These are phyloP conservation scores for Keiferia lycopersicella DNA, from an alignment of 2,888 invertebrate species.

Conservation along the genomic window DNA sequence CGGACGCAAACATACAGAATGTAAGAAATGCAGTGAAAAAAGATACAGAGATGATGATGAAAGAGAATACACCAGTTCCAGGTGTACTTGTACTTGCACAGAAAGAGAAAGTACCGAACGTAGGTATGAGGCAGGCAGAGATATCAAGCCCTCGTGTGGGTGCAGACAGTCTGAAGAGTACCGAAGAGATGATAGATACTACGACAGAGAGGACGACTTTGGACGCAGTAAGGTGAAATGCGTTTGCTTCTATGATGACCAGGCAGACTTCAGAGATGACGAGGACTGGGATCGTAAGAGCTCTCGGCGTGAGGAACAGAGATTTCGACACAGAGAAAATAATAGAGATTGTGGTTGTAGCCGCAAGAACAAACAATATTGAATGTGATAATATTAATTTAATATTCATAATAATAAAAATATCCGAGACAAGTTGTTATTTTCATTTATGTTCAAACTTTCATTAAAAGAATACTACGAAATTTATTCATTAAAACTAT, in stretches of 20 bases:
- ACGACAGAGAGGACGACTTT: slow-evolving; percentile 6
- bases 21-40: background rate
- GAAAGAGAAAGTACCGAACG: slow-evolving; percentile 15
- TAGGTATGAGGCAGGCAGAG: slow-evolving; percentile 1
- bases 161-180: slow-evolving; percentile 24
- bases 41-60: slow-evolving; percentile 6
- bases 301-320: background rate
- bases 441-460: background rate
- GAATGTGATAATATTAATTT: background rate
- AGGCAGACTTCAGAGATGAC: background rate
- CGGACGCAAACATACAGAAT: background rate
- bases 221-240: slow-evolving; percentile 9
- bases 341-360: background rate
- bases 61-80: background rate
- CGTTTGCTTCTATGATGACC: slow-evolving; percentile 11
- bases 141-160: slow-evolving; percentile 28
- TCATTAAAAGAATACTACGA: too few relatives aligned
- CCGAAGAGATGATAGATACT: background rate
- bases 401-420: background rate
- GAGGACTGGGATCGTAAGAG: background rate
- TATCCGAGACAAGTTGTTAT: background rate
- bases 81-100: slow-evolving; percentile 27
- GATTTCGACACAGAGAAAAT: background rate
- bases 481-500: too few relatives aligned
- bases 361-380: slow-evolving; percentile 7